Base-by-base conservation (phyloP, 2,888 invertebrate genomes). In the Erpobdella octoculata region DNA sequence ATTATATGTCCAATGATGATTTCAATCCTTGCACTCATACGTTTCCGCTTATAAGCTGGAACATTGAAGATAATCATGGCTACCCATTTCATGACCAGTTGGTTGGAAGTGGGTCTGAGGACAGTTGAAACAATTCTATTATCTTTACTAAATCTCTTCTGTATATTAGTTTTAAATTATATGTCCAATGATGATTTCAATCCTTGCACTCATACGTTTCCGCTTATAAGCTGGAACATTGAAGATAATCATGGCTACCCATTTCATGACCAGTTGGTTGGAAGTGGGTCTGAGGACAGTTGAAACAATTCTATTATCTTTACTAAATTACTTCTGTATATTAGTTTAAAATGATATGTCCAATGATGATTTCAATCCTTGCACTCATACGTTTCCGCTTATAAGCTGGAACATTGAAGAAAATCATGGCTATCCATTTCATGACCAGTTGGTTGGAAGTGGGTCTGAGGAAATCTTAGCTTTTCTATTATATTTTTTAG, bases 21-120 rank as follows among this genome's bases (percentile, higher is more conserved):
- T 62, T 33, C n/a, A 62, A 62, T 62, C 62, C 62, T 62, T 62
- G 62, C 62, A 33, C 62, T 62, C 62, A 62, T 33, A 62, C 33
- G 62, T 31, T 62, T 35, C 9, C 62, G 18, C 33, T 33, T 12
- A 33, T 28, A 33, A 35, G 31, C 33, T 62, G 62, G n/a, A n/a
- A n/a, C n/a, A n/a, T n/a, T 31, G 35, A 33, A 35, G 35, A 62
- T n/a, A 62, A 62, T 33, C 9, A 2, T 62, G 35, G 35, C 62
- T 62, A 35, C n/a, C 62, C 62, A 62, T 33, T 62, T 31, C 33
- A n/a, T 33, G 9, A 62, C 62, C 62, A 62, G 62, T 62, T 35
- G 62, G 62, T 62, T 28, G 31, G n/a, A 12, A 35, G n/a, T 62
- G 62, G 62, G 33, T 33, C 62, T 62, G 62, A 62, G 35, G 62